Base-by-base conservation (phyloP, 2,113 vertebrate genomes). In the Tapirus terrestris region DNA sequence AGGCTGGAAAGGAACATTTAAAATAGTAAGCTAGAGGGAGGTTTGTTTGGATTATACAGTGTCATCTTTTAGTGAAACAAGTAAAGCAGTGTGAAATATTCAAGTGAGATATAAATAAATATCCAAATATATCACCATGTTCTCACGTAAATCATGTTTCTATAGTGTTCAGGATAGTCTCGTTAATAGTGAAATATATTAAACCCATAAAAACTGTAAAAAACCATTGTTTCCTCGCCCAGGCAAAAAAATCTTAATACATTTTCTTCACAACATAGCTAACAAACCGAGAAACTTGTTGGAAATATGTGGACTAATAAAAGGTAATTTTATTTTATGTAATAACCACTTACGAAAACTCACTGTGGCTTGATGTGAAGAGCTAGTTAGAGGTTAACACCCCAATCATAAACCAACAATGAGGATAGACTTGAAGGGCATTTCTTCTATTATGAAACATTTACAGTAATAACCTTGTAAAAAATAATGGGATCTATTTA, bases 401-500 rank as follows among this genome's bases (percentile, higher is more conserved):
- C 61, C 29, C 53, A 88, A 91, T 95, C 92, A 92, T 96, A 94
- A 97, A 93, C 70, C 92, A 88, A 89, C 87, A 90, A 60, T 43
- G 88, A 94, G 65, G 76, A 33, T 68, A 95, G 89, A 94, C 83
- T 67, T 85, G 84, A 68, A 95, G 90, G 95, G 63, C 56, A 63
- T 83, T 97, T 93, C 67, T 97, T 91, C 89, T 94, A 53, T 93
- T 84, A 89, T 84, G 86, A 94, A 97, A 96, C 97, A 89, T 94
- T 97, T 96, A 95, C 0, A 8, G 53, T 96, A 70, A 96, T 94
- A 98, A 96, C 29, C 93, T 90, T 90, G 89, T 94, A 98, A 81
- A 97, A 98, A 91, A 97, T 97, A 97, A 60, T 97, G 53, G 70
- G 65, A 92, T 63, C 29, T 96, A 92, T 97, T 97, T 97, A 89